Conservation (phyloP, 2,888 invertebrate genomes). For the Ormyrus pomaceus region DNA sequence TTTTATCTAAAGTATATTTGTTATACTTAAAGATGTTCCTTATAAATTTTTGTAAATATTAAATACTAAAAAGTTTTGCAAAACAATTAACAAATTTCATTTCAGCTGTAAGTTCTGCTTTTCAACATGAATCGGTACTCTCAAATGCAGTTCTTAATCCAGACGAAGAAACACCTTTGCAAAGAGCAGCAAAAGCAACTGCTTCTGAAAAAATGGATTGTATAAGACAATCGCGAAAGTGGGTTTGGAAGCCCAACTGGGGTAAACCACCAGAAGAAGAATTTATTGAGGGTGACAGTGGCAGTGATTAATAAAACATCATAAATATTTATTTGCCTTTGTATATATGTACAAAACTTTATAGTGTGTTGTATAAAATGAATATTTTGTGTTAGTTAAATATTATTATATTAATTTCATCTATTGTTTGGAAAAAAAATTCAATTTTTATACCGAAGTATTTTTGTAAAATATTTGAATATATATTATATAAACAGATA, state of each 20-base stretch:
- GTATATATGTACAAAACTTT: conserved; percentile 44
- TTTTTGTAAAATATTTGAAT: conserved; percentile 16
- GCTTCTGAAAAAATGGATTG: conserved; percentile 72
- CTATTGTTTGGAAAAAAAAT: background rate
- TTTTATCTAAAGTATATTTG: too few relatives aligned
- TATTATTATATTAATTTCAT: background rate
- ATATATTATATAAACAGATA: background rate
- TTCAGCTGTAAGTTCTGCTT: conserved; percentile 72
- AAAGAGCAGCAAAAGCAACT: conserved; percentile 69
- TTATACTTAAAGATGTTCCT: too few relatives aligned
- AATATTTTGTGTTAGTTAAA: conserved; percentile 3
- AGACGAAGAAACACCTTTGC: conserved; percentile 66
- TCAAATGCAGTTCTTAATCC: conserved; percentile 63
- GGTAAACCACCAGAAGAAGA: conserved; percentile 57
- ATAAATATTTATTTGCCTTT: conserved; percentile 29
- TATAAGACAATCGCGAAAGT: conserved; percentile 71
- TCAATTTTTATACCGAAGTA: conserved; percentile 17
- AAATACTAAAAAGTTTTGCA: background rate
- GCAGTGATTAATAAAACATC: conserved; percentile 5
- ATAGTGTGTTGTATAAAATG: conserved; percentile 37
- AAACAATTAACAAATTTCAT: conserved; percentile 27
- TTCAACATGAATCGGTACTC: conserved; percentile 71
- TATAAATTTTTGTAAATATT: conserved; percentile 20
- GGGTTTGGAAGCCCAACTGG: conserved; percentile 73
- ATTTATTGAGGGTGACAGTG: conserved; percentile 4